A percentile compares a stretch with the other conserved stretches of the same genome.
phyloP scores from a whole-genome alignment of 2,888 invertebrate genomes.

The Carterocephalus palaemon region DNA sequence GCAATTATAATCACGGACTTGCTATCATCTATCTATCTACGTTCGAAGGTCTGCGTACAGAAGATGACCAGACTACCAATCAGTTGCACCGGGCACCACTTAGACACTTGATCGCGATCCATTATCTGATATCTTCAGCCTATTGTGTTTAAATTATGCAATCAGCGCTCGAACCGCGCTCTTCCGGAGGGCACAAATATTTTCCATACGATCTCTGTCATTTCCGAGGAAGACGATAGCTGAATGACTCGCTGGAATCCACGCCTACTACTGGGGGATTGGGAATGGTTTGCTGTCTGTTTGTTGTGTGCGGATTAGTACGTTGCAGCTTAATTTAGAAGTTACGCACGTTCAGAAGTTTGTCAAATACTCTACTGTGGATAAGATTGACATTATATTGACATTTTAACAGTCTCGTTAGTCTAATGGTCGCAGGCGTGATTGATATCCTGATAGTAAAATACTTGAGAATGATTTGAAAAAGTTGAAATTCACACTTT shows the following conservation, averaged over 20 bases:
- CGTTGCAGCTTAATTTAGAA: too few species aligned
- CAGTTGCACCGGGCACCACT: constrained; percentile 18
- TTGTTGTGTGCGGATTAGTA: not conserved
- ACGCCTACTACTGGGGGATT: not conserved
- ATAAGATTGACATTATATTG: too few species aligned
- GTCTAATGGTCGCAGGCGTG: too few species aligned
- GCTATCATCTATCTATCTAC: too few species aligned
- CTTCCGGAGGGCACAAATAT: constrained; percentile 31
- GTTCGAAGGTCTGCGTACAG: too few species aligned
- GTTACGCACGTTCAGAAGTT: too few species aligned
- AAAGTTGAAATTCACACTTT: too few species aligned
- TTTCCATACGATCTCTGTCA: constrained; percentile 39
- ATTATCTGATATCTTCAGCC: constrained; percentile 24
- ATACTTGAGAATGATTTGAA: too few species aligned
- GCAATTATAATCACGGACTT: too few species aligned
- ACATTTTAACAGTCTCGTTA: too few species aligned
- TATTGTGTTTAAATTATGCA: constrained; percentile 24
- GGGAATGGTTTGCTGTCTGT: not conserved
- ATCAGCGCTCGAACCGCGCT: constrained; percentile 22
- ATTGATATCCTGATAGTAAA: too few species aligned
- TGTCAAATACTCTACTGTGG: too few species aligned
- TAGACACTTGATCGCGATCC: constrained; percentile 21
- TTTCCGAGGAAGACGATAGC: constrained; percentile 33
- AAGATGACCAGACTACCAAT: constrained; percentile 6
- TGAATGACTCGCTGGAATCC: constrained; percentile 35